Evolutionary conservation across 2,113 vertebrate genomes (phyloP).

Genomic region (Clarias batrachus): DNA sequence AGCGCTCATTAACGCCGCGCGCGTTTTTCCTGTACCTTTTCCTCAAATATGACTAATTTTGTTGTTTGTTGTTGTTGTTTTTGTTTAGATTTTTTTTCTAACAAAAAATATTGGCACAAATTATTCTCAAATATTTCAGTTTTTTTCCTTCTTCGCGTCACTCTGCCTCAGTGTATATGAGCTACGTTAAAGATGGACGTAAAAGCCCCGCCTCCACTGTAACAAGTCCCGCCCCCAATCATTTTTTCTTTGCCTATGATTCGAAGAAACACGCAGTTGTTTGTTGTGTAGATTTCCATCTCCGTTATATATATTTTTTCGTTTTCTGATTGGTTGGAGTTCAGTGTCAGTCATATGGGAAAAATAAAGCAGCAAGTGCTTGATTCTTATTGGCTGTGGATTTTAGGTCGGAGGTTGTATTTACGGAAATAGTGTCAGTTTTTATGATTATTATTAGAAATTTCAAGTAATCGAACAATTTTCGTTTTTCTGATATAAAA

Average conservation of each 20-base stretch:
- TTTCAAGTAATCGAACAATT: background rate
- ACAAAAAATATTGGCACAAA: background rate
- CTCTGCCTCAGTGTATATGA: slow-evolving; percentile 7
- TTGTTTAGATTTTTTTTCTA: background rate
- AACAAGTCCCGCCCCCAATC: background rate
- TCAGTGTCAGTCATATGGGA: background rate
- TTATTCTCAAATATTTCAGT: background rate
- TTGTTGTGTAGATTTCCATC: background rate
- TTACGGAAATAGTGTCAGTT: background rate
- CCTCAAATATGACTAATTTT: background rate
- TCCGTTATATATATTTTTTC: background rate
- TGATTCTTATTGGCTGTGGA: background rate
- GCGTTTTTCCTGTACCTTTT: background rate
- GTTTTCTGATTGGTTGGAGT: background rate
- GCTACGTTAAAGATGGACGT: slow-evolving; percentile 30
- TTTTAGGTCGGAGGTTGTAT: background rate
- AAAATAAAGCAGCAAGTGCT: background rate
- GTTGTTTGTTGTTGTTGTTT: no score
- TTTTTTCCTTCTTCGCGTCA: background rate
- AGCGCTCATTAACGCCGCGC: background rate
- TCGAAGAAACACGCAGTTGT: background rate
- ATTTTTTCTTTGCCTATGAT: background rate
- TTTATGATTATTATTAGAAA: background rate
- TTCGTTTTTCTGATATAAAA: no score
- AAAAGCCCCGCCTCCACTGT: background rate